phyloP scores from a whole-genome alignment of 2,888 invertebrate genomes.

The Patella ulyssiponensis region DNA sequence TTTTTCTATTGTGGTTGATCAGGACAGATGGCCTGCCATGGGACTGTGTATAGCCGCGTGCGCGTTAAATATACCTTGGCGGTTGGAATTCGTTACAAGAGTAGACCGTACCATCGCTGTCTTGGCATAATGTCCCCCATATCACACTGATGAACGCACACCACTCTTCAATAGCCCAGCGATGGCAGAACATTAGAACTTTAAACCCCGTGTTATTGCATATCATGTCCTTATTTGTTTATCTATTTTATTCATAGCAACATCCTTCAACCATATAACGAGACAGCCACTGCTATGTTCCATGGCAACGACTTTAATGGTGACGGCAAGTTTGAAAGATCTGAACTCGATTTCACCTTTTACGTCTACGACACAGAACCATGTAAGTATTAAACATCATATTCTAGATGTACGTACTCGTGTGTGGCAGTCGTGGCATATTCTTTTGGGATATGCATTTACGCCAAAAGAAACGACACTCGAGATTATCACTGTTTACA shows the following conservation, averaged over 20 bases:
- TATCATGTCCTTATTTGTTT: no score
- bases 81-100: no score
- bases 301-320: conserved; percentile 15
- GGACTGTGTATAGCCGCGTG: no score
- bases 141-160: no score
- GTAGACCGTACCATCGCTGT: no score
- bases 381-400: neutral
- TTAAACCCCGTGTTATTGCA: no score
- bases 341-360: neutral
- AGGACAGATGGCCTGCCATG: no score
- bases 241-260: neutral
- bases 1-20: no score
- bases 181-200: no score
- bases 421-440: neutral
- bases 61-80: no score
- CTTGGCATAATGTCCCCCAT: no score
- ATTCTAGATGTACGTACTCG: neutral
- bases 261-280: conserved; percentile 18
- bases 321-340: neutral
- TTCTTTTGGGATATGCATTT: neutral
- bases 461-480: neutral
- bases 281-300: conserved; percentile 17
- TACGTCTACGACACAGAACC: neutral
- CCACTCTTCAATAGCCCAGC: no score
- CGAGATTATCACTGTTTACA: neutral